These are phyloP conservation scores for Phragmatobia fuliginosa DNA, from an alignment of 2,888 invertebrate species.

Conservation along the genomic window DNA sequence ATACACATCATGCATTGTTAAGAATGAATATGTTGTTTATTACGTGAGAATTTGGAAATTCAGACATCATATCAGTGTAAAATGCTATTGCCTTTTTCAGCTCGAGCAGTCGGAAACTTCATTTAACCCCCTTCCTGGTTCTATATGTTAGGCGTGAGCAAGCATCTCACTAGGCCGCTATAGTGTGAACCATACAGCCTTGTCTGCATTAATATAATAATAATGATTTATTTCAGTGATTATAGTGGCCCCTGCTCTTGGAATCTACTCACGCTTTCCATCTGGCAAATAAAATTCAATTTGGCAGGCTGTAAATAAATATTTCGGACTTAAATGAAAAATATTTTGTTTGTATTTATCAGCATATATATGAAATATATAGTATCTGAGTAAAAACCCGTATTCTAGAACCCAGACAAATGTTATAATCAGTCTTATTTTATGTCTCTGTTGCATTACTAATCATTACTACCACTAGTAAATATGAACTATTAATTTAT, in stretches of 20 bases:
- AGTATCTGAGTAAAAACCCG: background rate
- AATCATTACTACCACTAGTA: background rate
- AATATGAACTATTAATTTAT: background rate
- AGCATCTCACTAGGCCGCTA: too few species aligned
- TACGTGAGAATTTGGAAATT: background rate
- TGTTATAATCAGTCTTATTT: background rate
- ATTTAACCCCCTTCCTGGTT: too few species aligned
- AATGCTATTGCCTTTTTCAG: background rate
- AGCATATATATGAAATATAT: too few species aligned
- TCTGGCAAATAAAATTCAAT: too few species aligned
- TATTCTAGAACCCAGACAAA: background rate
- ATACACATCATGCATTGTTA: slow-evolving; percentile 24
- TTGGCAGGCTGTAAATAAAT: background rate
- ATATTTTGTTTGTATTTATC: background rate
- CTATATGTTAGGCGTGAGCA: too few species aligned
- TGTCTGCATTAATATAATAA: too few species aligned
- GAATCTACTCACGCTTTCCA: too few species aligned
- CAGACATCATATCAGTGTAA: background rate
- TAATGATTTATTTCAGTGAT: too few species aligned
- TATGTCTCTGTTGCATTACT: background rate
- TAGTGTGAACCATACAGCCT: too few species aligned
- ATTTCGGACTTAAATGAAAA: too few species aligned
- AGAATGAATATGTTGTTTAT: slow-evolving; percentile 6
- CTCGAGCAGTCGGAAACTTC: too few species aligned
- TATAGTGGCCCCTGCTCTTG: too few species aligned